Conservation (phyloP, 2,113 vertebrate species). For the Paramisgurnus dabryanus region DNA sequence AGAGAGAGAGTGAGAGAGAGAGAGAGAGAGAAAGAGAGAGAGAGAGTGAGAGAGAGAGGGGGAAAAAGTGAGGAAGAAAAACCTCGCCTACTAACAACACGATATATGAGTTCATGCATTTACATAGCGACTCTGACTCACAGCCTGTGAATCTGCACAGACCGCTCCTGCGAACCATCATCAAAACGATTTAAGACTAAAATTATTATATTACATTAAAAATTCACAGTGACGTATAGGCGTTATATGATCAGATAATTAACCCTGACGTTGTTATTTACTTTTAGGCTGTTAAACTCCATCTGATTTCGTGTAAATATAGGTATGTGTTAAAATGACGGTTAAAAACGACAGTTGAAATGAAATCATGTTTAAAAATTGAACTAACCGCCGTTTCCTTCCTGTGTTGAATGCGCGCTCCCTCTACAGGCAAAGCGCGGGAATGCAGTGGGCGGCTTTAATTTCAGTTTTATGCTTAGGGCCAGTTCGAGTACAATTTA, state of each 20-base stretch:
- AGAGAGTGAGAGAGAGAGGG: conserved; percentile 33
- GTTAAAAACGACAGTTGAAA: background rate
- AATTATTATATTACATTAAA: background rate
- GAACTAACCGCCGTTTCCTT: conserved; percentile 72
- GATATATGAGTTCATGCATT: background rate
- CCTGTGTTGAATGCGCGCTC: conserved; percentile 20
- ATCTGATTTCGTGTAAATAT: background rate
- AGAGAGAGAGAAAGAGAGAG: conserved; percentile 17
- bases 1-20: conserved; percentile 10
- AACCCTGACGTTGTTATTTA: too few relatives aligned
- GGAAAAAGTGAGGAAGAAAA: conserved; percentile 45
- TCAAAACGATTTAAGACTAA: background rate
- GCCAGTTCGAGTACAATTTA: too few relatives aligned
- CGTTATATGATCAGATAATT: too few relatives aligned
- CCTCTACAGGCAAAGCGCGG: background rate
- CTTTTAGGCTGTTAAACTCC: too few relatives aligned
- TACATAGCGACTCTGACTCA: conserved; percentile 34
- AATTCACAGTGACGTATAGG: background rate
- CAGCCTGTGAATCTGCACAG: conserved; percentile 4
- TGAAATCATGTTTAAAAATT: conserved; percentile 49
- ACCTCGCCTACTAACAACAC: conserved; percentile 50
- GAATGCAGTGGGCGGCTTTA: background rate
- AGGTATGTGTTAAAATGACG: background rate
- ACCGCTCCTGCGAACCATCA: conserved; percentile 29
- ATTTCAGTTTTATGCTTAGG: too few relatives aligned